Percentiles rank a stretch among this genome's conserved stretches.
Evolutionary conservation across 2,797 vertebrate genomes (phyloP).

Genomic region (Hypotaenidia philippensis): DNA sequence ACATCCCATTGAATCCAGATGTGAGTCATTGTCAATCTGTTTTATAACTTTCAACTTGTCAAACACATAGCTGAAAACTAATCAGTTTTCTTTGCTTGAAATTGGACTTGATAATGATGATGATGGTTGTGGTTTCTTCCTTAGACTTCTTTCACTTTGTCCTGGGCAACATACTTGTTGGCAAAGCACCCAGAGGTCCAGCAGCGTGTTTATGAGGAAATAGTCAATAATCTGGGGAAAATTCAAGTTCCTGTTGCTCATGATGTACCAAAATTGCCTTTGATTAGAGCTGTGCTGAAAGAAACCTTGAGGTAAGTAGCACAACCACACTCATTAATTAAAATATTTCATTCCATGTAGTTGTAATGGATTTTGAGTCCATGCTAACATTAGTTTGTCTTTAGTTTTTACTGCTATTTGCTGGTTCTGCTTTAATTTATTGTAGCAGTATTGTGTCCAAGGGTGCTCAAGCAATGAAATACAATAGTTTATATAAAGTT

Average conservation of each 20-base stretch:
- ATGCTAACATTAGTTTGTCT: not conserved
- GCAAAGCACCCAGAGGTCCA: conserved; percentile 88
- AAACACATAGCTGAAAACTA: not conserved
- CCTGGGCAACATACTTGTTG: conserved; percentile 91
- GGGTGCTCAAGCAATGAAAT: not conserved
- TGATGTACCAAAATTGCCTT: conserved; percentile 85
- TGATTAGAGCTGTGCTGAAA: conserved; percentile 92
- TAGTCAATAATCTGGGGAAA: conserved; percentile 82
- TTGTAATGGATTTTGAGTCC: not conserved
- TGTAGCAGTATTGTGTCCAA: not conserved
- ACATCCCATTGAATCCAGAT: not conserved
- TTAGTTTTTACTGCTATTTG: not conserved
- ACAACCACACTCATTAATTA: not conserved
- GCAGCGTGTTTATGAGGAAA: conserved; percentile 85
- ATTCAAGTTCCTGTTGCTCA: conserved; percentile 80
- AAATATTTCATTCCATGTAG: not conserved
- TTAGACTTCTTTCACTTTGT: conserved; percentile 93
- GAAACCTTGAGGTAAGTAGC: conserved; percentile 90
- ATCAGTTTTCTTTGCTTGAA: conserved; percentile 7
- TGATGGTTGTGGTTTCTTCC: conserved; percentile 16
- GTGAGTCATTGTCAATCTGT: not conserved
- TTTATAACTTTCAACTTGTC: not conserved
- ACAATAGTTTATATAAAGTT: not conserved
- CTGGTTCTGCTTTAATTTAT: not conserved
- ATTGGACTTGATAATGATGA: not conserved